Evolutionary conservation across 2,797 vertebrate species (phyloP).

Genomic region (Liasis olivaceus): DNA sequence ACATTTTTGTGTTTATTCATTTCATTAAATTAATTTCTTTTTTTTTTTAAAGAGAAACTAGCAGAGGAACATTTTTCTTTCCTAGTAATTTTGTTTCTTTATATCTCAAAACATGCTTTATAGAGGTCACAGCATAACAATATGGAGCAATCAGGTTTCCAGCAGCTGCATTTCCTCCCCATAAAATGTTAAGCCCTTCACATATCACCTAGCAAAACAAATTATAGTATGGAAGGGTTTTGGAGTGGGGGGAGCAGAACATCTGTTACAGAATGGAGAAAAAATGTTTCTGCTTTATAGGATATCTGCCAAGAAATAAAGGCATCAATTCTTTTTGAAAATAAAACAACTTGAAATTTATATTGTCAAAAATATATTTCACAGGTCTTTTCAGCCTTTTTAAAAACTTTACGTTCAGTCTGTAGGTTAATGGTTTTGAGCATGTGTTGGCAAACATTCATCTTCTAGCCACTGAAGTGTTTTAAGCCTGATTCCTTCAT

Average conservation of each 20-base stretch:
- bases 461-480: not conserved
- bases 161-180: not conserved
- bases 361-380: not conserved
- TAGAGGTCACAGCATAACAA: not conserved
- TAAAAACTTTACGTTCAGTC: not conserved
- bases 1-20: not conserved
- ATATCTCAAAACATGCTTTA: not conserved
- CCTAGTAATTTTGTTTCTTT: not conserved
- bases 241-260: not conserved
- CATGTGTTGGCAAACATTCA: not conserved
- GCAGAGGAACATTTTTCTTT: not conserved
- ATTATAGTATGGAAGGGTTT: not conserved
- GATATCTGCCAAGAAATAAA: not conserved
- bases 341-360: not conserved
- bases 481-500: not conserved
- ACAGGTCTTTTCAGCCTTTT: not conserved
- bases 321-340: not conserved
- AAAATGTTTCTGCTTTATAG: not conserved
- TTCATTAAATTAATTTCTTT: not conserved
- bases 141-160: not conserved
- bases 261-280: not conserved
- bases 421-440: not conserved
- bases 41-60: not conserved
- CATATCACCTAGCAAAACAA: conserved; percentile 15
- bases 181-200: conserved; percentile 4